Percentiles rank a stretch among this genome's conserved stretches.
Evolutionary conservation across 1,140 invertebrate genomes (phyloP).

Genomic region (Campoletis sonorensis): DNA sequence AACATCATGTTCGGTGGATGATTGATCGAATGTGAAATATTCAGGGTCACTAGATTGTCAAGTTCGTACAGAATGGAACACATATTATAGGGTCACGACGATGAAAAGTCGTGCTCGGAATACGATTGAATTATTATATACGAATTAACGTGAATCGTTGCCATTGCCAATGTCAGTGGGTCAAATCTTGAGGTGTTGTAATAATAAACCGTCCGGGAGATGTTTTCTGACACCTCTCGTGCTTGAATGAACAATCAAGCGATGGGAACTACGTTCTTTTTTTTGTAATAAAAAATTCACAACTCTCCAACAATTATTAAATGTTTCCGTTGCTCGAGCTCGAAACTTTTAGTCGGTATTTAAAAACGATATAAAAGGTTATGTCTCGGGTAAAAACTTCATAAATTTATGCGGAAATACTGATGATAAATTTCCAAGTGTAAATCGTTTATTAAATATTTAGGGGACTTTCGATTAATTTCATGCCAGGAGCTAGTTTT

Average conservation of each 20-base stretch:
- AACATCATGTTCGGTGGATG: not conserved
- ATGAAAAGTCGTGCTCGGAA: constrained; percentile 32
- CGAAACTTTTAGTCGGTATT: no score
- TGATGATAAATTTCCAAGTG: no score
- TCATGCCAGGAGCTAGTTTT: no score
- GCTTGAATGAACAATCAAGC: constrained; percentile 27
- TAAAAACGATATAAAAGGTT: no score
- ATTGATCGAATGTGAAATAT: not conserved
- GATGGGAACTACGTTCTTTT: constrained; percentile 21
- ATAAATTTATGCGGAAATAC: no score
- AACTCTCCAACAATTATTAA: not conserved
- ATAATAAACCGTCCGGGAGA: constrained; percentile 29
- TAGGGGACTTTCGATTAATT: no score
- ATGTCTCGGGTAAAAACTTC: no score
- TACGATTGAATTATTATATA: constrained; percentile 28
- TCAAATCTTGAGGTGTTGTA: constrained; percentile 40
- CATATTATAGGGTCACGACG: not conserved
- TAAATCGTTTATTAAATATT: no score
- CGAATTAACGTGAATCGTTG: constrained; percentile 19
- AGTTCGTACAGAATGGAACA: not conserved
- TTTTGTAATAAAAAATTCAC: not conserved
- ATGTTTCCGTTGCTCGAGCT: not conserved
- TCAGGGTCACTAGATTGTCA: not conserved
- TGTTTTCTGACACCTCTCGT: not conserved
- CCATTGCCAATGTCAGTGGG: constrained; percentile 51